Evolutionary conservation across 2,797 vertebrate species (phyloP).

Genomic region (Gambelia wislizenii): DNA sequence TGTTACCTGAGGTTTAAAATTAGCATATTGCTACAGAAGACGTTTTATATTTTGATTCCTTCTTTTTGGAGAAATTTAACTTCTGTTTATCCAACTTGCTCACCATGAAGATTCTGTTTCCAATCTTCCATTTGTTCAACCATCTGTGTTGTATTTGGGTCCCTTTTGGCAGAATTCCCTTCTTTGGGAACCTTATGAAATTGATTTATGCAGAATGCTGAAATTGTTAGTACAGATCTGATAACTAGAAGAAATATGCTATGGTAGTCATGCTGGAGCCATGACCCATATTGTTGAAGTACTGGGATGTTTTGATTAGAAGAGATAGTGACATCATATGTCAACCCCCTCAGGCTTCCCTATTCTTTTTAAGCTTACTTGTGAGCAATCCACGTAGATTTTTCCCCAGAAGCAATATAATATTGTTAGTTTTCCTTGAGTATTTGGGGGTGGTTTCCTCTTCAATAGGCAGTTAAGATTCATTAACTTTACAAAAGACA

Average conservation of each 20-base stretch:
- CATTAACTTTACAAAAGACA: background rate
- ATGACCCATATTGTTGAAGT: background rate
- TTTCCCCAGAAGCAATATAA: background rate
- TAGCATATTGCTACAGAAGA: slow-evolving; percentile 66
- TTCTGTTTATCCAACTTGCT: slow-evolving; percentile 71
- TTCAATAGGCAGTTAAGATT: background rate
- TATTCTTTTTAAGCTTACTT: background rate
- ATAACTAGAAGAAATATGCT: background rate
- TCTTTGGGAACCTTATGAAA: slow-evolving; percentile 67
- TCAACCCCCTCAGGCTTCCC: background rate
- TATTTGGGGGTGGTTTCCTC: background rate
- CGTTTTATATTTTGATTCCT: slow-evolving; percentile 62
- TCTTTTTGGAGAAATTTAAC: slow-evolving; percentile 70
- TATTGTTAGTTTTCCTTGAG: background rate
- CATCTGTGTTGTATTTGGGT: slow-evolving; percentile 72
- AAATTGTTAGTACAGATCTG: background rate
- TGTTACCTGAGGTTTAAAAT: slow-evolving; percentile 61
- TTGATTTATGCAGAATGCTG: slow-evolving; percentile 48
- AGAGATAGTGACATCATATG: background rate
- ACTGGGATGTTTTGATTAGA: background rate
- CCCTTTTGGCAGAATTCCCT: slow-evolving; percentile 65
- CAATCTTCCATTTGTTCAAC: slow-evolving; percentile 74
- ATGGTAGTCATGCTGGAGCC: background rate
- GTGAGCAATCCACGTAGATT: too few relatives aligned
- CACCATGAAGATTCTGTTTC: slow-evolving; percentile 76